phyloP scores from a whole-genome alignment of 2,113 vertebrate species.

The Marmota monax region DNA sequence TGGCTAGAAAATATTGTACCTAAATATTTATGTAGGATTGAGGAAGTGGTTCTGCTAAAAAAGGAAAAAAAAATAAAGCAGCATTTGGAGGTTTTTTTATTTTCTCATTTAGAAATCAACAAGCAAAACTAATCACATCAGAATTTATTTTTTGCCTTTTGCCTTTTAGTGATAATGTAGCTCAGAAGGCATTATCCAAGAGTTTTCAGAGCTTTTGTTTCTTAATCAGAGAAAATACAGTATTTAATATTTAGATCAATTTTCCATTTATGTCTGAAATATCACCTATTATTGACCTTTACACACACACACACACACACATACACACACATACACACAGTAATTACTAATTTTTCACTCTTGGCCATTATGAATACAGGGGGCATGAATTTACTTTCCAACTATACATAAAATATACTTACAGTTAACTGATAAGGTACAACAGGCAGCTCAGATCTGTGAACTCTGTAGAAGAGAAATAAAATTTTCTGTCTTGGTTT shows the following conservation, averaged over 20 bases:
- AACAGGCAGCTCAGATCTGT: not conserved
- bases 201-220: not conserved
- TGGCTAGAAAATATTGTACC: not conserved
- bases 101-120: not conserved
- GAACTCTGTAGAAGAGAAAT: not conserved
- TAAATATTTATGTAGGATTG: not conserved
- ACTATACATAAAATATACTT: no score
- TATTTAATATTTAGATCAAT: not conserved
- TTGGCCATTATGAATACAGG: not conserved
- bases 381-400: no score
- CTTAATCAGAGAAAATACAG: not conserved
- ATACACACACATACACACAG: no score
- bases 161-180: not conserved
- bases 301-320: not conserved
- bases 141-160: slow-evolving; percentile 7
- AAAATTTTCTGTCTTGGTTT: slow-evolving; percentile 5
- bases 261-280: slow-evolving; percentile 15
- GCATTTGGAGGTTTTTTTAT: not conserved
- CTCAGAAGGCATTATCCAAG: not conserved
- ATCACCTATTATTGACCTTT: not conserved
- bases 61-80: not conserved
- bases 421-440: no score
- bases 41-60: not conserved
- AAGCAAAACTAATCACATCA: not conserved
- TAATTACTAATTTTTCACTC: not conserved